Evolutionary conservation across 2,797 vertebrate species (phyloP), one percentile per base, ranked within the genome.

Genomic region (Bradypodion pumilum): DNA sequence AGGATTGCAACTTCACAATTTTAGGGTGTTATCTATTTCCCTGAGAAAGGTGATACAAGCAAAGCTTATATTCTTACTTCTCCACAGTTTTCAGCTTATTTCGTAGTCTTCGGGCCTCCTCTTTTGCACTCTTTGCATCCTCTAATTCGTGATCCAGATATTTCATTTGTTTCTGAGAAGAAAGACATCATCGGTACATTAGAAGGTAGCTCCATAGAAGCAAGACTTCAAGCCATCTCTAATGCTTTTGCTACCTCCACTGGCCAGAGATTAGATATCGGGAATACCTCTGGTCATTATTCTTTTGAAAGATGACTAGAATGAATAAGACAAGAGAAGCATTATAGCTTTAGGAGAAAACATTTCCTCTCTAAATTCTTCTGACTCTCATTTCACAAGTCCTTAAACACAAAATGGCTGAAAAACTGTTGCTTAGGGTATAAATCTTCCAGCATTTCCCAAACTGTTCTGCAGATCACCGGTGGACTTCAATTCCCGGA

Each of bases 101-200:
- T 80, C 95, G 92, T 74, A 99, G 97, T 23, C 92, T 95, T 37
- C 93, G 94, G 4, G 95, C 96, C 91, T 99, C 98, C 21, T 99
- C 98, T 90, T 96, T 98, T 9, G 97, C 97, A 62, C 95, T 94
- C 81, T 96, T 97, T 81, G 89, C 90, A 10, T 98, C 97, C 75
- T 96, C 95, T 81, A 97, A 97, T 81, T 98, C 97, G 52, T 95
- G 97, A 93, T 99, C 98, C 91, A 99, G 85, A 91, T 95, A 99
- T 70, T 94, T 95, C 97, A 99, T 97, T 96, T 99, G 98, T 95
- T 98, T 98, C 98, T 99, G 91, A 91, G 76, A 89, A 81, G 85
- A 90, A 78, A 89, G 92, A 86, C 1, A 1, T 35, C 88, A 27
- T 7, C 52, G 87, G 66, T 59, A 0, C 46, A n/a, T 1, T n/a